phyloP scores from a whole-genome alignment of 1,140 invertebrate genomes.

The Zaprionus taronus region DNA sequence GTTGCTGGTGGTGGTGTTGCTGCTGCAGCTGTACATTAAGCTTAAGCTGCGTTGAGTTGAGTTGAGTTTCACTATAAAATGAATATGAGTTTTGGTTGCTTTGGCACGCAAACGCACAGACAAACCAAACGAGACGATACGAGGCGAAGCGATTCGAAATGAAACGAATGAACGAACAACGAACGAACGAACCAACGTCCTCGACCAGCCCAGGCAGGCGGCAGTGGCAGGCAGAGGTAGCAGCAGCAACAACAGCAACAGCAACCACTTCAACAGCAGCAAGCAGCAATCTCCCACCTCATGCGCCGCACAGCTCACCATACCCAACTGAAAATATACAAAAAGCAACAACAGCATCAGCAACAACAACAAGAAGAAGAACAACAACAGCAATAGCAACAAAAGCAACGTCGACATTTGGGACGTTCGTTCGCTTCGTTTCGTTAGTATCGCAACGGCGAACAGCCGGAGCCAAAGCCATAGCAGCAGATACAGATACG shows the following conservation, averaged over 20 bases:
- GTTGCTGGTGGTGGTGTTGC: constrained; percentile 37
- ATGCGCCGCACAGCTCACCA: constrained; percentile 32
- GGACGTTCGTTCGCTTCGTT: constrained; percentile 75
- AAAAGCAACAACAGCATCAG: constrained; percentile 59
- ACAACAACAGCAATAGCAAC: constrained; percentile 18
- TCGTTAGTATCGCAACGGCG: constrained; percentile 69
- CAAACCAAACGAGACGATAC: constrained; percentile 38
- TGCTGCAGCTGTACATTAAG: constrained; percentile 50
- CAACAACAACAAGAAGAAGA: constrained; percentile 32
- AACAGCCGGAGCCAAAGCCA: constrained; percentile 65
- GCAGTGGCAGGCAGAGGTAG: constrained; percentile 38
- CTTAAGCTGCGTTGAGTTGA: constrained; percentile 56
- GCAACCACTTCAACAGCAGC: constrained; percentile 45
- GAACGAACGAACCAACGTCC: constrained; percentile 69
- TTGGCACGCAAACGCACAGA: constrained; percentile 78
- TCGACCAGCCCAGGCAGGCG: constrained; percentile 70
- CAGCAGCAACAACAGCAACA: constrained; percentile 34
- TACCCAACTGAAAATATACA: constrained; percentile 71
- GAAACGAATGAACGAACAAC: constrained; percentile 54
- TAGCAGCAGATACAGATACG: constrained; percentile 69
- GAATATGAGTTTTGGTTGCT: constrained; percentile 73
- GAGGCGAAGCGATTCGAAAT: constrained; percentile 29
- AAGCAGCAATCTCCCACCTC: constrained; percentile 47
- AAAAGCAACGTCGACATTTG: constrained; percentile 67
- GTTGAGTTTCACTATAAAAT: constrained; percentile 67